A percentile compares a stretch with the other conserved stretches of the same genome.
Conservation (phyloP, 2,113 vertebrate genomes). For the Tychaedon coryphoeus region DNA sequence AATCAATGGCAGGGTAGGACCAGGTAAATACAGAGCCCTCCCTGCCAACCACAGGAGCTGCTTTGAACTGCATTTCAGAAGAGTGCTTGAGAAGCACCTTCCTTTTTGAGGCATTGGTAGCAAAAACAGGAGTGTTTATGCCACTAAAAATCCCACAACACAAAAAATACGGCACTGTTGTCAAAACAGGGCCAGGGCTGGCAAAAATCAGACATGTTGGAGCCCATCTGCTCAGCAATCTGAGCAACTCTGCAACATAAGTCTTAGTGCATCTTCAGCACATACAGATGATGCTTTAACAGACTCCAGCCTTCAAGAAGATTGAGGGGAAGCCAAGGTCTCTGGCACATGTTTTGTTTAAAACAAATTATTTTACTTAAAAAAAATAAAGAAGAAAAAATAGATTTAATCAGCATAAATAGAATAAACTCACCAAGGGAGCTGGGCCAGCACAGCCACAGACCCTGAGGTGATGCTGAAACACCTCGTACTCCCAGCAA, state of each 20-base stretch:
- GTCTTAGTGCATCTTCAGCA: constrained; percentile 58
- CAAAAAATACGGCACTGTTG: constrained; percentile 59
- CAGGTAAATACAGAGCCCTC: background rate
- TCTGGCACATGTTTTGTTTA: constrained; percentile 56
- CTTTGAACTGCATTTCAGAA: constrained; percentile 19
- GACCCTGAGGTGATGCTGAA: background rate
- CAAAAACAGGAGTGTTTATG: constrained; percentile 58
- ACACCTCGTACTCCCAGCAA: background rate
- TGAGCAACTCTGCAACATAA: constrained; percentile 54
- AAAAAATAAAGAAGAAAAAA: background rate
- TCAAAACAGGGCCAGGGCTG: constrained; percentile 67
- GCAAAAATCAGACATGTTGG: constrained; percentile 55
- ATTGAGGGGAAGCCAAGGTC: constrained; percentile 63
- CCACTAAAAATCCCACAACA: constrained; percentile 59
- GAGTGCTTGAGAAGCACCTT: constrained; percentile 25
- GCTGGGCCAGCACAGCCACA: background rate
- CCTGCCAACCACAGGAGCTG: background rate
- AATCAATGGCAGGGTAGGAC: background rate
- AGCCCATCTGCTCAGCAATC: constrained; percentile 68
- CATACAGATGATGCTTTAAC: constrained; percentile 60
- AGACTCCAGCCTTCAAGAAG: constrained; percentile 54
- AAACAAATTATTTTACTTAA: constrained; percentile 29
- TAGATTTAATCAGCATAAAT: background rate
- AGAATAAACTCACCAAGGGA: background rate
- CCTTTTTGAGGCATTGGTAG: constrained; percentile 42